Percentiles rank a stretch among this genome's conserved stretches.
Evolutionary conservation across 2,113 vertebrate genomes (phyloP).

Genomic region (Apaloderma vittatum): DNA sequence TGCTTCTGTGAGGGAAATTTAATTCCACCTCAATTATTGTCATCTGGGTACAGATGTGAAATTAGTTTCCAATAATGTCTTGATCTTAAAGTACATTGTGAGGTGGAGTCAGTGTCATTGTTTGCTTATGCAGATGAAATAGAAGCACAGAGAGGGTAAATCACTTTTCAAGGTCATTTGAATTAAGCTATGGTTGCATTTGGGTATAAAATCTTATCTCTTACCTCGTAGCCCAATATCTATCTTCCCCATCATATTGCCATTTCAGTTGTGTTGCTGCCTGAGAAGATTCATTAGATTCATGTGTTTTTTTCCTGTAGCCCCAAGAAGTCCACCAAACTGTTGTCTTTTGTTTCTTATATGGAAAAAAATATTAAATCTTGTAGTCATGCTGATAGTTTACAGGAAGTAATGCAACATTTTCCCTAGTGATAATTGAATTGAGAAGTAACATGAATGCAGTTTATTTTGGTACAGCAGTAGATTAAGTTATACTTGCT

Average conservation of each 20-base stretch:
- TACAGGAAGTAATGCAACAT: background rate
- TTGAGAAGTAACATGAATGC: background rate
- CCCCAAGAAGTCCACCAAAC: background rate
- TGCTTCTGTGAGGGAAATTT: background rate
- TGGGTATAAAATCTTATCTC: background rate
- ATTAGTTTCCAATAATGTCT: background rate
- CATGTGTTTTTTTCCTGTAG: background rate
- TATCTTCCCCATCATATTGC: background rate
- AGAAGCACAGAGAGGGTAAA: background rate
- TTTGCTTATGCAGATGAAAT: constrained; percentile 15
- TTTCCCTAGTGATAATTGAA: background rate
- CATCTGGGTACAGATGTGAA: background rate
- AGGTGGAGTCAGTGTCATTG: background rate
- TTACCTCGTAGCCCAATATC: background rate
- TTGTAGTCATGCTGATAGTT: background rate
- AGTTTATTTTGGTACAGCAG: background rate
- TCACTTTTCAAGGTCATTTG: background rate
- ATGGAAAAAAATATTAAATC: background rate
- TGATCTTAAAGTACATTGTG: background rate
- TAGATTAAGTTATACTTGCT: background rate
- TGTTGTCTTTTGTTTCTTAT: background rate
- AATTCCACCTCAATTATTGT: background rate
- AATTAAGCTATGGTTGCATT: background rate
- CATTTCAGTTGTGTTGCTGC: background rate
- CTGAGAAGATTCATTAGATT: background rate